Evolutionary conservation across 1,140 invertebrate species (phyloP).

Genomic region (Onthophagus taurus): DNA sequence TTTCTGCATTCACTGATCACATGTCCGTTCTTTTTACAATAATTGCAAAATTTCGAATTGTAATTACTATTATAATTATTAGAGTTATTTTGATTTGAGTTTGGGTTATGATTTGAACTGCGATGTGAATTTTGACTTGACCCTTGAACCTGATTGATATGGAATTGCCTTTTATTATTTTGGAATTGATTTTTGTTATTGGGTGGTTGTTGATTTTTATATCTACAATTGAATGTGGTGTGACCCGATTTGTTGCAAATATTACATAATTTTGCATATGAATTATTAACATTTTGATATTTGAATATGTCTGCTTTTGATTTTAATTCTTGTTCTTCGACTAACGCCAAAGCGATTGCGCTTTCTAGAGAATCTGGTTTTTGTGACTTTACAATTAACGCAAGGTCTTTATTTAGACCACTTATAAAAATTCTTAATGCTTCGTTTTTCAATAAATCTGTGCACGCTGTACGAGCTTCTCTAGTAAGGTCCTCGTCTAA

Average conservation of each 20-base stretch:
- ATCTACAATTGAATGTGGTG: slow-evolving; percentile 12
- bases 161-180: no score
- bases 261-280: slow-evolving; percentile 14
- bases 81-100: no score
- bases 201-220: not conserved
- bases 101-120: no score
- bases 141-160: no score
- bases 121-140: no score
- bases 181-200: no score
- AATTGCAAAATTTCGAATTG: slow-evolving; percentile 15
- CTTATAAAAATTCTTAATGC: slow-evolving; percentile 23
- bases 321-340: slow-evolving; percentile 10
- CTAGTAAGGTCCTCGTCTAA: slow-evolving; percentile 17
- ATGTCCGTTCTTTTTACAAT: slow-evolving; percentile 20
- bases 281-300: slow-evolving; percentile 16
- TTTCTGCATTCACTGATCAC: slow-evolving; percentile 20
- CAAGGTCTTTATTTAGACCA: slow-evolving; percentile 16
- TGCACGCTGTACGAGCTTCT: slow-evolving; percentile 18
- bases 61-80: not conserved
- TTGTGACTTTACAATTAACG: slow-evolving; percentile 19
- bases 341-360: slow-evolving; percentile 5
- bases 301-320: slow-evolving; percentile 22
- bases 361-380: slow-evolving; percentile 14
- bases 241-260: slow-evolving; percentile 20
- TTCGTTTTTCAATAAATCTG: slow-evolving; percentile 22